These are phyloP conservation scores for Phytoseiulus persimilis DNA, from an alignment of 2,888 invertebrate genomes.

Conservation along the genomic window DNA sequence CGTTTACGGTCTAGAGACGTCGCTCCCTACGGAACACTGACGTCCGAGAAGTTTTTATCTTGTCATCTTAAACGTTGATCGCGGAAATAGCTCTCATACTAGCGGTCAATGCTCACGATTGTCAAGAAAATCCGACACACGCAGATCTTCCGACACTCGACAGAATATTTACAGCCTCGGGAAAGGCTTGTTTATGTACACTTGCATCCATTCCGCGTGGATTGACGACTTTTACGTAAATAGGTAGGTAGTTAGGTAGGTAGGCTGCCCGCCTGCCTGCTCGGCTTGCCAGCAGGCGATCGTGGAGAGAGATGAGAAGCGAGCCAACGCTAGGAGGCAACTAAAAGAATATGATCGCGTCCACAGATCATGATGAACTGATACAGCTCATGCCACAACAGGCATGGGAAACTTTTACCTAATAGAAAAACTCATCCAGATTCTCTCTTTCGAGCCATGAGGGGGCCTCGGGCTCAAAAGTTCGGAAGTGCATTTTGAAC, in stretches of 20 bases:
- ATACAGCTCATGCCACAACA: no score
- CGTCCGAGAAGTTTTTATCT: no score
- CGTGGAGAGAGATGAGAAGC: neutral
- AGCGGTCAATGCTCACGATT: neutral
- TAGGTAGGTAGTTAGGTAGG: neutral
- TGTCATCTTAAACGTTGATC: no score
- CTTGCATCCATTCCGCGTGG: neutral
- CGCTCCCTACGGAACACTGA: neutral
- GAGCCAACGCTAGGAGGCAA: neutral
- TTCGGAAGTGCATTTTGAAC: no score
- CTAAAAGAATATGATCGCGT: neutral
- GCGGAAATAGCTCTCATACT: neutral
- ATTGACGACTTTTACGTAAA: neutral
- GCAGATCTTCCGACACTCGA: neutral
- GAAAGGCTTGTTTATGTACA: neutral
- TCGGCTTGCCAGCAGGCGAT: no score
- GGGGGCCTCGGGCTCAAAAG: no score
- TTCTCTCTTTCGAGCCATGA: no score
- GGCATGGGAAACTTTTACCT: no score
- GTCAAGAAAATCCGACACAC: neutral
- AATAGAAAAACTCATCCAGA: no score
- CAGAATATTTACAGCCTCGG: neutral
- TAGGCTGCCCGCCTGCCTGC: neutral
- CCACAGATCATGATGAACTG: no score
- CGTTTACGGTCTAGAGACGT: neutral